A percentile compares a stretch with the other conserved stretches of the same genome.
phyloP scores from a whole-genome alignment of 92 coral and sea anemone species.

The Chrysogorgia sp. region DNA sequence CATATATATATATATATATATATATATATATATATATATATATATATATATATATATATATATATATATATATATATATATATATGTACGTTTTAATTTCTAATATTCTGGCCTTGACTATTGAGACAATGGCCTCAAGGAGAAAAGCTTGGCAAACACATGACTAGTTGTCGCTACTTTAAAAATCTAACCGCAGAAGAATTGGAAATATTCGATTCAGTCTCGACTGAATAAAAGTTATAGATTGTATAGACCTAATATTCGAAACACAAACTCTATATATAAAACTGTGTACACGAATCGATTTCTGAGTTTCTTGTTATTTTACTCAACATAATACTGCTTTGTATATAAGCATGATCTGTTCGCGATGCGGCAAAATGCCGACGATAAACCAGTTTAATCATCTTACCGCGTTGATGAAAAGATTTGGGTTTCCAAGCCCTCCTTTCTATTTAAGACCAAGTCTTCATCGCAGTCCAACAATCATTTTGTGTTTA shows the following conservation, averaged over 20 bases:
- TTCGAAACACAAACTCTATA: background rate
- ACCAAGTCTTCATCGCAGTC: background rate
- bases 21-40: slow-evolving; percentile 1
- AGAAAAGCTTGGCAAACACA: too few relatives aligned
- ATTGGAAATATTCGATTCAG: too few relatives aligned
- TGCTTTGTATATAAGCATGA: background rate
- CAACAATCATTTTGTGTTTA: slow-evolving; percentile 33
- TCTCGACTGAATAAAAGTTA: too few relatives aligned
- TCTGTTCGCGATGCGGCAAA: background rate
- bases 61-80: too few relatives aligned
- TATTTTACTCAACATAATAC: background rate
- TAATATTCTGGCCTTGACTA: too few relatives aligned
- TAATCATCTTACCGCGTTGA: slow-evolving; percentile 4
- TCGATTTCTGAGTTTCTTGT: background rate
- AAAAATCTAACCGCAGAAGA: background rate
- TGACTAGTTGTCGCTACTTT: too few relatives aligned
- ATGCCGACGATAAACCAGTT: background rate
- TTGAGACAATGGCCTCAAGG: too few relatives aligned
- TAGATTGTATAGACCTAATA: too few relatives aligned
- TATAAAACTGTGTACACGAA: background rate
- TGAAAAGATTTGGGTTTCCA: slow-evolving; percentile 1
- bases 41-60: background rate
- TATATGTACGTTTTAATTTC: too few relatives aligned
- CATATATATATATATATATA: background rate
- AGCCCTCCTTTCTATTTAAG: slow-evolving; percentile 6